Evolutionary conservation across 2,797 vertebrate genomes (phyloP), one percentile per base, ranked within the genome.

Genomic region (Arnoldichthys spilopterus): DNA sequence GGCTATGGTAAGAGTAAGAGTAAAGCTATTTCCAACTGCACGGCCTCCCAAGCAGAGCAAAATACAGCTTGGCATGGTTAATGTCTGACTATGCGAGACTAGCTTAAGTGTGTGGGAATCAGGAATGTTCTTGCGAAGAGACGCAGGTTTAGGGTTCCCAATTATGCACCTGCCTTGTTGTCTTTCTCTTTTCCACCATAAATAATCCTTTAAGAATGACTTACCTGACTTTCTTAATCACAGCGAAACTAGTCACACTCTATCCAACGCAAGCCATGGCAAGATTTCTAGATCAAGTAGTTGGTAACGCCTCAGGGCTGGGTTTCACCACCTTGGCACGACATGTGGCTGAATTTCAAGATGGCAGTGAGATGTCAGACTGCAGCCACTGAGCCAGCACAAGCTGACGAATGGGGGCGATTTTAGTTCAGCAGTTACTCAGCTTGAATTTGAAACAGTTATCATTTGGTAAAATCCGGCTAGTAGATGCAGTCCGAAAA

Each of bases 161-260:
- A 34, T 54, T 54, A 70, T 70, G 28, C 47, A 70, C 26, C 28
- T 40, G 49, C 68, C 18, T 53, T 13, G 8, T n/a, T 34, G 47
- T 32, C 30, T 28, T 70, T 53, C 67, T 34, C 54, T 47, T n/a
- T 32, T 30, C 26, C 18, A 32, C 49, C 68, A 70, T 53, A 54
- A 70, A 53, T 70, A 70, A 70, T 54, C 47, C 45, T 69, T 51
- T 69, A 69, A 30, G 45, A 49, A 30, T 0, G 6, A 49, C 20
- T 34, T 34, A 12, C 47, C 8, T 54, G 47, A 32, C 28, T 34
- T 34, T 12, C 45, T 47, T 67, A 45, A n/a, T 15, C 24, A 30
- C 40, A 30, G 16, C 3, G 40, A 26, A 45, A 24, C 40, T 45
- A 47, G 43, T 28, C 4, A 1, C 11, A n/a, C 12, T 18, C 45